Evolutionary conservation across 2,797 vertebrate genomes (phyloP).

Genomic region (Pogoniulus pusillus): DNA sequence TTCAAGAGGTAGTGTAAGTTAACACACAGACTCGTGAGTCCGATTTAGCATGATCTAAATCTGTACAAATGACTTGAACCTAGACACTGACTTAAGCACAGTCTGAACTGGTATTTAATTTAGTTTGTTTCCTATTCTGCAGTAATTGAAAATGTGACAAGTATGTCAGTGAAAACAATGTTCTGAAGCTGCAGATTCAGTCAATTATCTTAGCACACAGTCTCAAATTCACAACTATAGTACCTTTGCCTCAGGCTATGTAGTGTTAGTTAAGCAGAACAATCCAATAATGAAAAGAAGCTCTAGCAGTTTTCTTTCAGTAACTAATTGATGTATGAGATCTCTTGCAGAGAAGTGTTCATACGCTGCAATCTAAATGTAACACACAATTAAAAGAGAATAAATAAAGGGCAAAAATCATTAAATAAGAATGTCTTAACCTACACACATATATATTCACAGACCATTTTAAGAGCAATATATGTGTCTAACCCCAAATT

Average conservation of each 20-base stretch:
- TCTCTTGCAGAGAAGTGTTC: neutral
- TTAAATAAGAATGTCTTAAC: neutral
- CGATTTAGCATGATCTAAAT: neutral
- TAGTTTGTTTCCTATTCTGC: neutral
- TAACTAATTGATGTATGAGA: neutral
- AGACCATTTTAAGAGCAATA: neutral
- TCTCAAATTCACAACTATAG: neutral
- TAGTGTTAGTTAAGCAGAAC: neutral
- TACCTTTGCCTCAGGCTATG: neutral
- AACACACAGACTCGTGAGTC: neutral
- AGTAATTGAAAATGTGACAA: neutral
- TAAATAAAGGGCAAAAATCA: neutral
- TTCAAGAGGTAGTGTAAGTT: neutral
- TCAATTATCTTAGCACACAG: neutral
- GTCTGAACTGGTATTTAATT: neutral
- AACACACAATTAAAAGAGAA: neutral
- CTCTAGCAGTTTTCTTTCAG: neutral
- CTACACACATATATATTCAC: too few relatives aligned
- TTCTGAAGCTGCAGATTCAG: neutral
- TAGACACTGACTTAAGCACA: neutral
- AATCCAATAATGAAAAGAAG: slow-evolving; percentile 9
- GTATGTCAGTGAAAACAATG: neutral
- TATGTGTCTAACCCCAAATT: neutral
- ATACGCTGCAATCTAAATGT: neutral
- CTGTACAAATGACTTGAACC: neutral